phyloP scores from a whole-genome alignment of 2,797 vertebrate genomes.

The Myripristis jacobus region DNA sequence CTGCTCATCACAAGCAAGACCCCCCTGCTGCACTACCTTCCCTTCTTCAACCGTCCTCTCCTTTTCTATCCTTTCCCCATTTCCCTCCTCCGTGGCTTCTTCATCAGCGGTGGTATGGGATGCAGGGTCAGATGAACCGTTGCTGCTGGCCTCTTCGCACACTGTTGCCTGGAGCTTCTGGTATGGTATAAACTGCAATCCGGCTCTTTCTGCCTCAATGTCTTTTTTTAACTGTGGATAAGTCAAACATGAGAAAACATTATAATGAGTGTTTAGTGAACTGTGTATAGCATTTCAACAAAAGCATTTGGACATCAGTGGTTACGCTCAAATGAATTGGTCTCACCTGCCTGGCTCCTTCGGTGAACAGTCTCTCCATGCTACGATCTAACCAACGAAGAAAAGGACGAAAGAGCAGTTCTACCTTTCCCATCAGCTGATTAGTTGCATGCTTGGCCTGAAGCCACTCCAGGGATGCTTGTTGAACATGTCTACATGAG shows the following conservation, averaged over 20 bases:
- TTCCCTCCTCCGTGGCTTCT: not conserved
- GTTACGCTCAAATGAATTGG: not conserved
- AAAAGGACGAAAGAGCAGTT: constrained; percentile 86
- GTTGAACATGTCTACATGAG: constrained; percentile 78
- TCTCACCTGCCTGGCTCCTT: constrained; percentile 86
- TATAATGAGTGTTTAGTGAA: not conserved
- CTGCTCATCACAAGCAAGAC: constrained; percentile 41
- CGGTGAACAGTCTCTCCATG: constrained; percentile 87
- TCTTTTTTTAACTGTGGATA: constrained; percentile 85
- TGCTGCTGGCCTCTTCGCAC: constrained; percentile 55
- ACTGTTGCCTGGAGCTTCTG: constrained; percentile 83
- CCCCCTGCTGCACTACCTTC: constrained; percentile 35
- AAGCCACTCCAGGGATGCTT: constrained; percentile 84
- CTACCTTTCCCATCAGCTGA: constrained; percentile 85
- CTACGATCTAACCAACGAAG: constrained; percentile 89
- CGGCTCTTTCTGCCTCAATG: constrained; percentile 83
- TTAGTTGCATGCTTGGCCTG: constrained; percentile 88
- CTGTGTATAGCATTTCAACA: not conserved
- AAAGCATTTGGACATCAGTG: not conserved
- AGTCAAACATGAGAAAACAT: not conserved
- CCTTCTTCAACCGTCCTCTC: constrained; percentile 24
- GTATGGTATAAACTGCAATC: constrained; percentile 86
- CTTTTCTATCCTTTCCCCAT: constrained; percentile 18
- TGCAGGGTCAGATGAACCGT: not conserved
- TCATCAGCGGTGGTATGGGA: constrained; percentile 16